Base-by-base conservation (phyloP, 2,797 vertebrate species). In the Mormyrus hasselquistii region DNA sequence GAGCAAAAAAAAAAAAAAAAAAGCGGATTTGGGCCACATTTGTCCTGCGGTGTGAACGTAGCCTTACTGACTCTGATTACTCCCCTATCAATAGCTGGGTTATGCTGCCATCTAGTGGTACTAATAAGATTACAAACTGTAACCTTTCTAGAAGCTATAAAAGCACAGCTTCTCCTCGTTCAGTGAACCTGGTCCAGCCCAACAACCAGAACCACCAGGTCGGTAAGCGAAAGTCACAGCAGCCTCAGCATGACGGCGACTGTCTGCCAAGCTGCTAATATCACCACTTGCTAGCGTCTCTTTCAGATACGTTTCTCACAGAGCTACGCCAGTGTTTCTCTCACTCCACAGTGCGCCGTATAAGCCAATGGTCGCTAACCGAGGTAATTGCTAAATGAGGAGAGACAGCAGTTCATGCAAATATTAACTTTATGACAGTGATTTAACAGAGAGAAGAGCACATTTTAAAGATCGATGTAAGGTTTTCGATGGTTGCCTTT, bases 51-150 rank as follows among this genome's bases (percentile, higher is more conserved):
- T 29, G 25, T 29, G 25, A 29, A 29, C 25, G 25, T 29, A 29
- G 25, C 25, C 29, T 34, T 34, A 0, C 62, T 29, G 16, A 19
- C 16, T 1, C 73, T 79, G 73, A 44, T 19, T n/a, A 44, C 7
- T 44, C 38, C 38, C 4, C 4, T 44, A 44, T n/a, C 16, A 50
- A 76, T 6, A 44, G 10, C 88, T 47, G 34, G 29, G 5, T 25
- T 88, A 55, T 59, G 88, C 83, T 86, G 88, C 92, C 93, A 91
- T 84, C 93, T 93, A 90, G 92, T 90, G 93, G 92, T 50, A 65
- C 1, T 25, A 1, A 8, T 22, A 4, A 16, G 4, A 10, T 79
- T 2, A 87, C 38, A 87, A 76, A 3, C 22, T 1, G 6, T 25
- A 52, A 22, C 4, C 22, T n/a, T 16, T 44, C 7, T 65, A 47